phyloP scores from a whole-genome alignment of 92 coral and sea anemone genomes.

The Zoanthus sansibaricus region DNA sequence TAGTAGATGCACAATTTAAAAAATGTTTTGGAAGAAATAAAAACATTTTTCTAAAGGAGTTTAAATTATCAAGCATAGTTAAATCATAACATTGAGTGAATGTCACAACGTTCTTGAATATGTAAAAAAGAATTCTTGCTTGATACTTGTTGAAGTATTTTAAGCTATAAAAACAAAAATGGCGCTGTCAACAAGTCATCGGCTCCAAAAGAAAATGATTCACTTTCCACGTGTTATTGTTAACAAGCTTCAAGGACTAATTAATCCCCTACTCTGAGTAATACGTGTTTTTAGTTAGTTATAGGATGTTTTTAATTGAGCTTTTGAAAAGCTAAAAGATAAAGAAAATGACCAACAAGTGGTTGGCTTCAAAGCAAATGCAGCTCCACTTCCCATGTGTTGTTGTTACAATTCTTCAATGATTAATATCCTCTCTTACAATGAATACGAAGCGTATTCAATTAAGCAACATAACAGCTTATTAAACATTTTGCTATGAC shows the following conservation, averaged over 20 bases:
- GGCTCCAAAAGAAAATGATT: not conserved
- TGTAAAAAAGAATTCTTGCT: not conserved
- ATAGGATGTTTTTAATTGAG: not conserved
- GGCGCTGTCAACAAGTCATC: not conserved
- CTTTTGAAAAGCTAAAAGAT: not conserved
- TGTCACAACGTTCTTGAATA: not conserved
- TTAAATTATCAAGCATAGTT: too few species aligned
- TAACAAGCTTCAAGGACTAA: not conserved
- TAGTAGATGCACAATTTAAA: too few species aligned
- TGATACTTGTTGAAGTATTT: not conserved
- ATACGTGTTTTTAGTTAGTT: not conserved
- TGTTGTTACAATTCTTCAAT: not conserved
- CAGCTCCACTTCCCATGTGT: not conserved
- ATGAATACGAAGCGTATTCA: not conserved
- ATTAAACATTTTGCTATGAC: not conserved
- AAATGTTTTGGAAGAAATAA: too few species aligned
- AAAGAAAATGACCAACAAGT: not conserved
- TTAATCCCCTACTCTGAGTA: not conserved
- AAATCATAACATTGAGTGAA: too few species aligned
- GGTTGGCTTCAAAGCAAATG: not conserved
- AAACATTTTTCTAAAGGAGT: too few species aligned
- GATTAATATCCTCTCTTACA: not conserved
- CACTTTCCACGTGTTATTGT: conserved; percentile 10
- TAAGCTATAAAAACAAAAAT: not conserved
- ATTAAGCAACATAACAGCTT: not conserved